Evolutionary conservation across 2,888 invertebrate species (phyloP), one percentile per base, ranked within the genome.

Genomic region (Nephrotoma guestfalica): DNA sequence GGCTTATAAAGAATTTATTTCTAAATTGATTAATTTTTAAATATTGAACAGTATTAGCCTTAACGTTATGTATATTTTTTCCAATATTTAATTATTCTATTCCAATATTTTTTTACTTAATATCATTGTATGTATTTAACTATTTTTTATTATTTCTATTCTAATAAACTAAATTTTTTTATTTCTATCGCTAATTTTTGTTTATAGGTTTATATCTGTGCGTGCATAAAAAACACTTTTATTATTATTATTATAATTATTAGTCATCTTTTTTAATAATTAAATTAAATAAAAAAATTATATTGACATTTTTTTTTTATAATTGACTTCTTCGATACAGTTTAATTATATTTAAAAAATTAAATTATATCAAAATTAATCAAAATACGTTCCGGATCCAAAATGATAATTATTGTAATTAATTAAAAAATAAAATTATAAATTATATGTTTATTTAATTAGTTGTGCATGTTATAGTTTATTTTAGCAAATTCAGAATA

Each of bases 1-100:
- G 71, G 71, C 71, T 71, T 71, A 71, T 71, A 71, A 71, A 30
- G 71, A 71, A 9, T 71, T 71, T 71, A 71, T 30, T 18, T 71
- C 71, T 71, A 71, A 30, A 11, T 71, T 71, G 41, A 84, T 84
- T 41, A 84, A 41, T 84, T 41, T 30, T 30, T 84, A 84, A 84
- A 41, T 84, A 15, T 84, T 84, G 71, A 71, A 71, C 84, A 41
- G 41, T 84, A 41, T 42, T 41, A 84, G 84, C 84, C 84, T 41
- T 84, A 84, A 84, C 84, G 41, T 13, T 41, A 84, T 84, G 84
- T 84, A 41, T 41, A 13, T 47, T 47, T 47, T 84, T 84, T 84
- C 84, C 42, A 84, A 84, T 84, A 84, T 84, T 84, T 71, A 71
- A 30, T 71, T 41, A 41, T 84, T 84, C 84, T 84, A 84, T 84